phyloP scores from a whole-genome alignment of 2,888 invertebrate genomes.

The Ceramica pisi region DNA sequence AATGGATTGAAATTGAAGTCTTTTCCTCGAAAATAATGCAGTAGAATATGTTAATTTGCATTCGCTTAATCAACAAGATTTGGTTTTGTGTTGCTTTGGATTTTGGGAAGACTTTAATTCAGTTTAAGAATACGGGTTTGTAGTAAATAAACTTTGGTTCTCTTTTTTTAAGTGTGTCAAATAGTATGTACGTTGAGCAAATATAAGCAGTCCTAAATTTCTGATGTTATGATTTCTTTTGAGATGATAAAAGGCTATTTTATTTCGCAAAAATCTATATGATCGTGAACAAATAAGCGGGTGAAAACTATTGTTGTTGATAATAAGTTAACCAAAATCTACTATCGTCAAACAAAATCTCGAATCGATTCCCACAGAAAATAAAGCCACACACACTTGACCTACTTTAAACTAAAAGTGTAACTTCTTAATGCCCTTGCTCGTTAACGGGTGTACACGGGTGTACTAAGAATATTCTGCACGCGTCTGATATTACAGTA shows the following conservation, averaged over 20 bases:
- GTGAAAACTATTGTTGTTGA: neutral
- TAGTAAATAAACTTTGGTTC: neutral
- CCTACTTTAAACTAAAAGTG: conserved; percentile 45
- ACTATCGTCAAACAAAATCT: neutral
- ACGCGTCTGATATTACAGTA: conserved; percentile 53
- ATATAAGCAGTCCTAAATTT: too few species aligned
- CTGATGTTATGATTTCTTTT: too few species aligned
- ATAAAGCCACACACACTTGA: conserved; percentile 25
- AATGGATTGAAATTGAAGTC: conserved; percentile 63
- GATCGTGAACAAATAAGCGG: too few species aligned
- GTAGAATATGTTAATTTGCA: conserved; percentile 45
- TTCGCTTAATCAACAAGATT: conserved; percentile 32
- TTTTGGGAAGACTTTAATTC: neutral
- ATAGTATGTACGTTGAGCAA: neutral
- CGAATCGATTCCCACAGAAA: conserved; percentile 1
- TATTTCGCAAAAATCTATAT: too few species aligned
- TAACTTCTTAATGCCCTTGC: conserved; percentile 49
- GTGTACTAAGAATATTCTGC: conserved; percentile 50
- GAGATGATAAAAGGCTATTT: too few species aligned
- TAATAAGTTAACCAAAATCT: neutral
- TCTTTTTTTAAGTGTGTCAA: neutral
- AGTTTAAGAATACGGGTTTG: neutral
- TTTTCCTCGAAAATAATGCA: conserved; percentile 45
- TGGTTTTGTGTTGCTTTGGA: conserved; percentile 21
- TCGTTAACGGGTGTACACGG: conserved; percentile 52